A percentile compares a stretch with the other conserved stretches of the same genome.
phyloP scores from a whole-genome alignment of 2,797 vertebrate species.

The Allobates femoralis region DNA sequence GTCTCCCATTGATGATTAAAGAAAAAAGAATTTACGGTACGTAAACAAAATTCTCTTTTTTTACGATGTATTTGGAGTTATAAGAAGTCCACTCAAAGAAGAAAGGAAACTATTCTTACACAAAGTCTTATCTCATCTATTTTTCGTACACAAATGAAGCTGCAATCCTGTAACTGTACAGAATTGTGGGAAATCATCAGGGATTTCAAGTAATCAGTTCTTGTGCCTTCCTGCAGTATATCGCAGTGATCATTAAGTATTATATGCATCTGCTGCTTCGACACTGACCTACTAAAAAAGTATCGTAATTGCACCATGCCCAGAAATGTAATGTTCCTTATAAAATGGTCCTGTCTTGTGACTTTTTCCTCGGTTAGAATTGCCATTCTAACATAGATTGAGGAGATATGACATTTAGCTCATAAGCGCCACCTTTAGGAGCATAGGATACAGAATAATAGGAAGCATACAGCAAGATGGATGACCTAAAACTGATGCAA shows the following conservation, averaged over 20 bases:
- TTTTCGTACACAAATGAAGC: not conserved
- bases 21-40: too few relatives aligned
- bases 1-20: too few relatives aligned
- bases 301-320: not conserved
- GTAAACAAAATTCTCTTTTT: too few relatives aligned
- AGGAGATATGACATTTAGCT: conserved; percentile 18
- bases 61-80: not conserved
- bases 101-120: not conserved
- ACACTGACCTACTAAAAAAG: conserved; percentile 15
- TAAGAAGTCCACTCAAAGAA: not conserved
- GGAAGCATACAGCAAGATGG: not conserved
- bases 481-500: not conserved
- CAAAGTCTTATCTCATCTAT: not conserved
- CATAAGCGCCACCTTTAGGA: conserved; percentile 51
- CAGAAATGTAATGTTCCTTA: conserved; percentile 18
- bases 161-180: not conserved
- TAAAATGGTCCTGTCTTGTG: not conserved
- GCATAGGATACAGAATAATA: not conserved
- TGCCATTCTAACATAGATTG: not conserved
- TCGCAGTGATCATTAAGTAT: conserved; percentile 1
- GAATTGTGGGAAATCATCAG: not conserved
- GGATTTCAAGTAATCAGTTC: not conserved
- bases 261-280: not conserved
- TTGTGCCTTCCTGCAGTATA: not conserved
- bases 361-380: not conserved